These are phyloP conservation scores for Phyllotis vaccarum DNA, from an alignment of 2,797 vertebrate genomes.

Conservation along the genomic window DNA sequence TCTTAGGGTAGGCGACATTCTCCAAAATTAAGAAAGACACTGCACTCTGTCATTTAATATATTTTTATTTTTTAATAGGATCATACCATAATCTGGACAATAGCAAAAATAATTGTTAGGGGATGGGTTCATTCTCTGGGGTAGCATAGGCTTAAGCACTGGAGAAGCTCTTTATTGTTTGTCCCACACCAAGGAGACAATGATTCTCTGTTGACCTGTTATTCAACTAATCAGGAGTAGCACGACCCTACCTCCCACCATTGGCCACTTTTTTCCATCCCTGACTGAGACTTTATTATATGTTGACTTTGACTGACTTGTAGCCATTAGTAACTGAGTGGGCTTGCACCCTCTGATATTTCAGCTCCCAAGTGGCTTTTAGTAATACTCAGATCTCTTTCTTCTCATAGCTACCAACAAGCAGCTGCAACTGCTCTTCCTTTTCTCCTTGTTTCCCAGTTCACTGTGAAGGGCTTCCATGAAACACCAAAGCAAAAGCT, in stretches of 20 bases:
- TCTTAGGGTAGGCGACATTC: no score
- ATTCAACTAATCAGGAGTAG: neutral
- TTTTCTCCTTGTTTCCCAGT: neutral
- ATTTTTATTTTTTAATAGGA: neutral
- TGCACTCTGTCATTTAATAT: no score
- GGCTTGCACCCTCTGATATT: neutral
- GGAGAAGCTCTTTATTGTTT: neutral
- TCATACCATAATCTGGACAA: neutral
- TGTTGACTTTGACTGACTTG: neutral
- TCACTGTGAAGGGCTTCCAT: neutral
- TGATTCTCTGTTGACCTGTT: neutral
- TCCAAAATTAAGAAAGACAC: no score
- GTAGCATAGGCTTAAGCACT: neutral
- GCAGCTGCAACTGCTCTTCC: neutral
- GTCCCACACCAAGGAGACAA: neutral
- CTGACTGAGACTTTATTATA: neutral
- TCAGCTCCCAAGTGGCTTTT: neutral
- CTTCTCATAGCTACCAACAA: neutral
- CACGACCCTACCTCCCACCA: neutral
- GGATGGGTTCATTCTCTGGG: neutral
- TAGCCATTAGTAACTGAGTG: neutral
- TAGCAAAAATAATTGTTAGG: neutral
- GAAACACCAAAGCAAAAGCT: neutral
- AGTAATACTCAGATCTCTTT: neutral
- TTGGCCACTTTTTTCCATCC: neutral